Percentiles rank a stretch among this genome's conserved stretches.
phyloP scores from a whole-genome alignment of 2,113 vertebrate genomes.

The Synchiropus splendidus region DNA sequence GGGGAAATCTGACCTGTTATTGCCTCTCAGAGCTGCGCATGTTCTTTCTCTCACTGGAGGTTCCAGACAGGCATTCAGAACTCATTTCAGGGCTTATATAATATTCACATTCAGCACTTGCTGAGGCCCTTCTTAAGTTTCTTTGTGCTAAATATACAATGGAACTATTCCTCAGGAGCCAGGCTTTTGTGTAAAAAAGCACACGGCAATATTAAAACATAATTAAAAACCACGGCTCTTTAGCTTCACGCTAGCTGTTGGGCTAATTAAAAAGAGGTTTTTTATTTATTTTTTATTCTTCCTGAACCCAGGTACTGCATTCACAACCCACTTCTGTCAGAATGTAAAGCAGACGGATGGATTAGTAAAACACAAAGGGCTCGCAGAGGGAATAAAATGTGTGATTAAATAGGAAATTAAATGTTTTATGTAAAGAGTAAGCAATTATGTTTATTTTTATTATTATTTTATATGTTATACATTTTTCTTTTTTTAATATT shows the following conservation, averaged over 20 bases:
- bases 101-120: conserved; percentile 28
- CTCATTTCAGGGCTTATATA: conserved; percentile 40
- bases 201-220: not conserved
- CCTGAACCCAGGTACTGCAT: not conserved
- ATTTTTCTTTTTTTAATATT: too few relatives aligned
- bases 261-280: conserved; percentile 5
- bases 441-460: too few relatives aligned
- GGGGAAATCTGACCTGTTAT: conserved; percentile 64
- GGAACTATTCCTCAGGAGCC: conserved; percentile 3
- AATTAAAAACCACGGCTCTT: not conserved
- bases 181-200: conserved; percentile 1
- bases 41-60: conserved; percentile 35
- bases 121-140: conserved; percentile 12
- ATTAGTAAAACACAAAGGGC: not conserved
- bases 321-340: not conserved
- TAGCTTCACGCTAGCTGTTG: not conserved
- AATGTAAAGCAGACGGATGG: not conserved
- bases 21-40: conserved; percentile 36
- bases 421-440: too few relatives aligned
- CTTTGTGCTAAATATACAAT: conserved; percentile 20
- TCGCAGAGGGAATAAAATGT: too few relatives aligned
- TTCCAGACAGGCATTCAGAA: conserved; percentile 39
- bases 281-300: conserved; percentile 3
- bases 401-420: too few relatives aligned
- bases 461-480: too few relatives aligned